These are phyloP conservation scores for Choloepus didactylus DNA, from an alignment of 2,797 vertebrate genomes.

Conservation along the genomic window DNA sequence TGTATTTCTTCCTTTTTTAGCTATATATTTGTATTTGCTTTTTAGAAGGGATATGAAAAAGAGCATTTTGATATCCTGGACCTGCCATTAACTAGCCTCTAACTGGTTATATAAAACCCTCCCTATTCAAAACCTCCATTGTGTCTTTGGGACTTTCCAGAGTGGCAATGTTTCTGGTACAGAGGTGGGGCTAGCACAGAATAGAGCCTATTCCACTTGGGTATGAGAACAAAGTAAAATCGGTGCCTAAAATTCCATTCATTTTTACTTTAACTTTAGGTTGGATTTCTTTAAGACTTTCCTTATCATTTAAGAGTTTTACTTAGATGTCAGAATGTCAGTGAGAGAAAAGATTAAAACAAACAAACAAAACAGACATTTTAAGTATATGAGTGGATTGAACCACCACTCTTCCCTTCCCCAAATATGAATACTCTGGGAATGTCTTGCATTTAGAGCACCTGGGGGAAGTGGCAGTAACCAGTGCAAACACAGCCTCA, in stretches of 20 bases:
- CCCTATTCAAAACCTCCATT: not conserved
- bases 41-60: slow-evolving; percentile 31
- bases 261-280: slow-evolving; percentile 1
- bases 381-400: not conserved
- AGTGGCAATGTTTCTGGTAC: not conserved
- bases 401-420: not conserved
- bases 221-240: not conserved
- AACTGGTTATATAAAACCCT: not conserved
- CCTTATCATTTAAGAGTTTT: slow-evolving; percentile 23
- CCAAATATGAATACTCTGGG: not conserved
- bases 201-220: not conserved
- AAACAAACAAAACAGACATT: not conserved
- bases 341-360: not conserved
- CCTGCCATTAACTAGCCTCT: not conserved
- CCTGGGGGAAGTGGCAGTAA: not conserved
- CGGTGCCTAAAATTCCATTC: not conserved
- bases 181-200: not conserved
- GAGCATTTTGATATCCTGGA: slow-evolving; percentile 22
- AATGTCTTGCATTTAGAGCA: not conserved
- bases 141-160: not conserved
- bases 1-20: not conserved
- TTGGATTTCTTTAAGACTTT: slow-evolving; percentile 26
- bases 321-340: slow-evolving; percentile 24
- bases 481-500: not conserved
- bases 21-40: not conserved